These are phyloP conservation scores for Stratiolaelaps scimitus DNA, from an alignment of 1,140 invertebrate genomes.

Conservation along the genomic window DNA sequence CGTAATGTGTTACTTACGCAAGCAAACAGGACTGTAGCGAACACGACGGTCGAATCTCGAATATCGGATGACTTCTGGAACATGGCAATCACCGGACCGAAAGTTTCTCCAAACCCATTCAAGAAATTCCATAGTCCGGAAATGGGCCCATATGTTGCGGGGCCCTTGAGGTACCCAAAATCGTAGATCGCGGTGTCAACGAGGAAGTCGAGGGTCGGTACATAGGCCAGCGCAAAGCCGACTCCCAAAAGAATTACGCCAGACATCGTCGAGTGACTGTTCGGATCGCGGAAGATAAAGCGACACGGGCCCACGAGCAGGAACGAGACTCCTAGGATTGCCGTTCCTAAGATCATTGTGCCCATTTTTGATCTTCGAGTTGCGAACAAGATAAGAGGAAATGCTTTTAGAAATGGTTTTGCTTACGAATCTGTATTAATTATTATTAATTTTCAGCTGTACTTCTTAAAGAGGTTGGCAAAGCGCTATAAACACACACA, in stretches of 20 bases:
- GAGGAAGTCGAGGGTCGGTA: conserved; percentile 11
- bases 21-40: background rate
- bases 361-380: conserved; percentile 14
- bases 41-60: background rate
- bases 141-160: conserved; percentile 13
- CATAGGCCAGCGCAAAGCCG: conserved; percentile 6
- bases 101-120: conserved; percentile 19
- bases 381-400: background rate
- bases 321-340: background rate
- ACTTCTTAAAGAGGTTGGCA: no score
- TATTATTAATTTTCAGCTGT: no score
- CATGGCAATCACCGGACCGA: conserved; percentile 10
- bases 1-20: background rate
- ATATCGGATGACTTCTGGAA: conserved; percentile 15
- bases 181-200: conserved; percentile 13
- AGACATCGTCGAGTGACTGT: background rate
- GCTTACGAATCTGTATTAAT: no score
- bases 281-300: background rate
- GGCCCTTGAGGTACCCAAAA: background rate
- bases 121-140: conserved; percentile 23
- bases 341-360: conserved; percentile 17
- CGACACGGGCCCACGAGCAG: background rate
- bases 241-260: conserved; percentile 9
- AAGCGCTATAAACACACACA: background rate
- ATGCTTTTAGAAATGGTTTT: background rate